These are phyloP conservation scores for Eutolmus rufibarbis DNA, from an alignment of 2,888 invertebrate species.

Conservation along the genomic window DNA sequence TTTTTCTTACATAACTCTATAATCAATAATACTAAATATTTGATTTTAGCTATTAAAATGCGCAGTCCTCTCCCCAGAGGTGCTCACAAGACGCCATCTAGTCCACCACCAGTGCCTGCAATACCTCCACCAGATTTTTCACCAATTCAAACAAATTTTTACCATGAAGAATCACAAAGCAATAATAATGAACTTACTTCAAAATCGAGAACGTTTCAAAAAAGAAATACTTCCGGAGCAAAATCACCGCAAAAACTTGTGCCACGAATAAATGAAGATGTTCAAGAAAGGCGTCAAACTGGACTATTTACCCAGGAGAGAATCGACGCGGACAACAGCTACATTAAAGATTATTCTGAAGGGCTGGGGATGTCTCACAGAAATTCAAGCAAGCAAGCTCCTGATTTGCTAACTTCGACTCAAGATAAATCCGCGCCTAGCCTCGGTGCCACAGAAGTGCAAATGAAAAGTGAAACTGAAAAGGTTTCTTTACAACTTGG, in stretches of 20 bases:
- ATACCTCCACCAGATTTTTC: not conserved
- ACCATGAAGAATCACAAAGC: not conserved
- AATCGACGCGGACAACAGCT: not conserved
- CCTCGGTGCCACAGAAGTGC: not conserved
- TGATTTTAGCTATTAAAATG: constrained; percentile 51
- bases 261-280: constrained; percentile 8
- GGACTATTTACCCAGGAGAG: not conserved
- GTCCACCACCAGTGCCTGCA: not conserved
- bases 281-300: not conserved
- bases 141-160: not conserved
- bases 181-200: not conserved
- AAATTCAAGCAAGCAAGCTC: not conserved
- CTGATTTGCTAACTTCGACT: not conserved
- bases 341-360: not conserved
- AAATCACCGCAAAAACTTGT: not conserved
- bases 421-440: not conserved
- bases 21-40: not conserved
- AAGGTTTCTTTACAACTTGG: not conserved
- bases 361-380: not conserved
- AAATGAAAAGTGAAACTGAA: not conserved
- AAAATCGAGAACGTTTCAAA: not conserved
- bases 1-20: not conserved
- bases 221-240: not conserved
- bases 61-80: constrained; percentile 44
- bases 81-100: not conserved